Evolutionary conservation across 2,113 vertebrate genomes (phyloP).

Genomic region (Epinephelus cyanopodus): DNA sequence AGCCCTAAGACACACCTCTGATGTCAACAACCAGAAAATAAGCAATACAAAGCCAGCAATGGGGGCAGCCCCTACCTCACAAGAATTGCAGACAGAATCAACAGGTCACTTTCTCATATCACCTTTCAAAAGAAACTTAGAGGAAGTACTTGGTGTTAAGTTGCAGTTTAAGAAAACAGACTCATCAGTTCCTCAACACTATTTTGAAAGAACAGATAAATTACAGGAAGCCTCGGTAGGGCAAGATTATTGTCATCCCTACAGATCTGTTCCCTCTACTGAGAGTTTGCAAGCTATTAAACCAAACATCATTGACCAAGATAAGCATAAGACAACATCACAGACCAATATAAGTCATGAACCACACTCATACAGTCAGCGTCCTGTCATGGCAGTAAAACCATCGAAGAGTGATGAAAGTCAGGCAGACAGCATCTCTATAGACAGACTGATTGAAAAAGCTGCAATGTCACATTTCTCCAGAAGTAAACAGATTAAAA

Average conservation of each 20-base stretch:
- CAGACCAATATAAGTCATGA: conserved; percentile 28
- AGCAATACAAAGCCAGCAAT: neutral
- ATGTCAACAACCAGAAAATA: conserved; percentile 14
- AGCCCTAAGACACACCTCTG: neutral
- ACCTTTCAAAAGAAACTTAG: conserved; percentile 35
- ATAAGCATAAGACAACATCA: conserved; percentile 1
- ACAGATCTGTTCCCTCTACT: neutral
- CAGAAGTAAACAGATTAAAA: neutral
- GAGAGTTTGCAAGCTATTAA: conserved; percentile 23
- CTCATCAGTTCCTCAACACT: neutral
- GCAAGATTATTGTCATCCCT: neutral
- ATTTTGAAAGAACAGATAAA: conserved; percentile 9
- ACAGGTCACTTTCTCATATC: neutral
- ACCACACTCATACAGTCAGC: conserved; percentile 13
- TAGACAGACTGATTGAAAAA: conserved; percentile 31
- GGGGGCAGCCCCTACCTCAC: conserved; percentile 4
- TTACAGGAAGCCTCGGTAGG: neutral
- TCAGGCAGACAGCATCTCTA: conserved; percentile 7
- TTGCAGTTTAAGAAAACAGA: conserved; percentile 26
- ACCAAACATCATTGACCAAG: conserved; percentile 20
- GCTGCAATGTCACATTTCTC: neutral
- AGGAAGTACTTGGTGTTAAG: conserved; percentile 30
- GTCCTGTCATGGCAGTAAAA: conserved; percentile 64
- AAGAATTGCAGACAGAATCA: conserved; percentile 11
- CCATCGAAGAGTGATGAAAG: conserved; percentile 62